Conservation (phyloP, 2,888 invertebrate genomes). For the Torymus aiolomorphi region DNA sequence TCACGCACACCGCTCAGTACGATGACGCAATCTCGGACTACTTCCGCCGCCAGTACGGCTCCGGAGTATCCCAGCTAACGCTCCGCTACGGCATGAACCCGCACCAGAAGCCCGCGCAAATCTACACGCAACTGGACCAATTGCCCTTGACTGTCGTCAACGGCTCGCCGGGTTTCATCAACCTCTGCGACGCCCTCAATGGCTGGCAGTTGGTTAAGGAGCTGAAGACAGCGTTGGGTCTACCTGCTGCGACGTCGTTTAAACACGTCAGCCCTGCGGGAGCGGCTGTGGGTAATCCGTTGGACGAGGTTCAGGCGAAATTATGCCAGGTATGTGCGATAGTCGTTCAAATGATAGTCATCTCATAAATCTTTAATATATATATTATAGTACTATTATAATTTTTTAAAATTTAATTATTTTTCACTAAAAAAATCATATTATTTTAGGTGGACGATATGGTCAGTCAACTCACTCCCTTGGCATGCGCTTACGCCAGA, state of each 20-base stretch:
- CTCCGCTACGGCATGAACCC: conserved; percentile 98
- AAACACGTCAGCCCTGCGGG: conserved; percentile 99
- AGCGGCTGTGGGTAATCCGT: conserved; percentile 92
- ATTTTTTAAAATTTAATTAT: background rate
- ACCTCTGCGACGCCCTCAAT: conserved; percentile 97
- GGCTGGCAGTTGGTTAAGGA: conserved; percentile 98
- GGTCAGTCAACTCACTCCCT: conserved; percentile 83
- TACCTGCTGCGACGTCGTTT: conserved; percentile 97
- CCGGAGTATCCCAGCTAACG: conserved; percentile 86
- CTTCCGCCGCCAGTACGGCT: conserved; percentile 92
- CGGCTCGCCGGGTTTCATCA: conserved; percentile 97
- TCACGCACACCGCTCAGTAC: conserved; percentile 96
- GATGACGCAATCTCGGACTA: conserved; percentile 96
- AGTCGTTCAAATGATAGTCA: background rate
- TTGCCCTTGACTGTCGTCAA: conserved; percentile 93
- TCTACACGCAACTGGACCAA: conserved; percentile 87
- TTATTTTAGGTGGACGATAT: conserved; percentile 84
- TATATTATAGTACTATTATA: background rate
- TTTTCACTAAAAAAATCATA: too few species aligned
- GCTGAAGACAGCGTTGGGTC: conserved; percentile 84
- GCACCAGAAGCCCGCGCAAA: conserved; percentile 96
- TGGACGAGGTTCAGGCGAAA: conserved; percentile 86
- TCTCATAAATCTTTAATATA: background rate
- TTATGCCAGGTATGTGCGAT: conserved; percentile 83
- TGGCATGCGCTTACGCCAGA: conserved; percentile 94